Conservation (phyloP, 2,888 invertebrate species). For the Clivina fossor region DNA sequence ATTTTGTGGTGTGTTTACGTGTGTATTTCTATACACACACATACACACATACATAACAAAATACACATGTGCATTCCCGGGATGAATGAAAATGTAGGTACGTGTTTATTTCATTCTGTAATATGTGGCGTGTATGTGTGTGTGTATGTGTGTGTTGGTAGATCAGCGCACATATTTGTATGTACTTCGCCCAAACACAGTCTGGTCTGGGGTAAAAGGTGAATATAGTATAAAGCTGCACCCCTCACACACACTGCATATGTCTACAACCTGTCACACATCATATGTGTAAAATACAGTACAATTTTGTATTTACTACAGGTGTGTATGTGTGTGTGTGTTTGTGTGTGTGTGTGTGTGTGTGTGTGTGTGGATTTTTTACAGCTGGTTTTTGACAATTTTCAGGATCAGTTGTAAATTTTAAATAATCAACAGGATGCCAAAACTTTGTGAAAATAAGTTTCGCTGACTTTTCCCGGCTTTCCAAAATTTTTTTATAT, state of each 20-base stretch:
- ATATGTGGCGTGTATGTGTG: not conserved
- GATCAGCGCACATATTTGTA: not conserved
- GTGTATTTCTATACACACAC: conserved; percentile 1
- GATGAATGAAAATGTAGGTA: not conserved
- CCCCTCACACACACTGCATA: not conserved
- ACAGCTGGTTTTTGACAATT: not conserved
- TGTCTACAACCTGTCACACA: not conserved
- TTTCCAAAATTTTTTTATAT: too few relatives aligned
- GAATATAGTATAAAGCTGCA: too few relatives aligned
- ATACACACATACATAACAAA: conserved; percentile 1
- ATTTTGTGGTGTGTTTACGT: conserved; percentile 1
- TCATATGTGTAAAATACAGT: not conserved
- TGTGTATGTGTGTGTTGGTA: not conserved
- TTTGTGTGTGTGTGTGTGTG: conserved; percentile 4
- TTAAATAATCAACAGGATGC: too few relatives aligned
- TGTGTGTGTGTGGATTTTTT: not conserved
- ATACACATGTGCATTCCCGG: not conserved
- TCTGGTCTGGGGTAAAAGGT: too few relatives aligned
- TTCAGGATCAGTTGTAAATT: too few relatives aligned
- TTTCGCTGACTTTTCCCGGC: too few relatives aligned
- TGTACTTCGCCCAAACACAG: too few relatives aligned
- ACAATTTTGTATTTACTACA: not conserved
- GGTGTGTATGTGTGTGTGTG: conserved; percentile 9
- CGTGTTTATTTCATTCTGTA: not conserved
- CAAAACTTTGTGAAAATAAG: too few relatives aligned